Conservation (phyloP, 1,140 invertebrate genomes). For the Glomeris maerens region DNA sequence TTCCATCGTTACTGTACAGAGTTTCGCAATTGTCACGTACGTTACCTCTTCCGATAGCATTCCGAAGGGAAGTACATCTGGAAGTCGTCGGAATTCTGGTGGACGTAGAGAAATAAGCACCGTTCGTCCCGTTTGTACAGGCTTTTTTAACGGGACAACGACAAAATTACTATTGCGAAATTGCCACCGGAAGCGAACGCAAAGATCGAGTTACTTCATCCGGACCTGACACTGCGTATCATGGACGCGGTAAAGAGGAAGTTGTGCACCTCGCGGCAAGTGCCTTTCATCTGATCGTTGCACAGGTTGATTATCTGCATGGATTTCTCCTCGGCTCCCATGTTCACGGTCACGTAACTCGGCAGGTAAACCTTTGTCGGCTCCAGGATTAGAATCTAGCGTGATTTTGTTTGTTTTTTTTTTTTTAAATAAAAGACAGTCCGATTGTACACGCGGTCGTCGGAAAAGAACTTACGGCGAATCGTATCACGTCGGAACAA, state of each 20-base stretch:
- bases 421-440: too few species aligned
- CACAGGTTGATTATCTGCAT: constrained; percentile 75
- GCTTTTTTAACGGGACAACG: constrained; percentile 39
- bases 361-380: constrained; percentile 86
- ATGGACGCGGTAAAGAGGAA: constrained; percentile 84
- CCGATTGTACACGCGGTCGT: too few species aligned
- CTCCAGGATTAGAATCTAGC: constrained; percentile 75
- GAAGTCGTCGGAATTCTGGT: constrained; percentile 96
- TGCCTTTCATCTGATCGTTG: constrained; percentile 52
- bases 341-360: constrained; percentile 86
- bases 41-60: constrained; percentile 55
- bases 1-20: constrained; percentile 1
- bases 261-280: constrained; percentile 59
- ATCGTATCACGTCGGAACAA: constrained; percentile 63
- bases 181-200: too few species aligned
- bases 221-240: constrained; percentile 74
- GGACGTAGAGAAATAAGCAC: constrained; percentile 92
- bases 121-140: constrained; percentile 90
- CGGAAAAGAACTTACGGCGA: constrained; percentile 53
- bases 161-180: too few species aligned
- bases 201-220: constrained; percentile 1
- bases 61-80: constrained; percentile 94
- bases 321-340: constrained; percentile 80
- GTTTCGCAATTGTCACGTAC: too few species aligned
- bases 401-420: too few species aligned